These are phyloP conservation scores for Argyrosomus regius DNA, from an alignment of 2,797 vertebrate species.

Conservation along the genomic window DNA sequence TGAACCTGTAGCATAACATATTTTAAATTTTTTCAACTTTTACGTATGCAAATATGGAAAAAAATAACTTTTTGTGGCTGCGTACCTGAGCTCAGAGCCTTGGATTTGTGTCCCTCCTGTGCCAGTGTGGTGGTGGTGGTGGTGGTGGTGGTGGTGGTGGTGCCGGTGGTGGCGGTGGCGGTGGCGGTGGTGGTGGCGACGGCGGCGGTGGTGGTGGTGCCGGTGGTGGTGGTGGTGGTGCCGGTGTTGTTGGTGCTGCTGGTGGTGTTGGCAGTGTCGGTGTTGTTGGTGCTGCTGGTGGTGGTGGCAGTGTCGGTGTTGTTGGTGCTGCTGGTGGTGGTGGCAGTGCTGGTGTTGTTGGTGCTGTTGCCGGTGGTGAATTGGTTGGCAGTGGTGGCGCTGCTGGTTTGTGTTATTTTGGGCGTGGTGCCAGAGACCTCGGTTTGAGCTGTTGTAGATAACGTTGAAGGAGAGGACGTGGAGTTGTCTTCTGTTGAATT, in stretches of 20 bases:
- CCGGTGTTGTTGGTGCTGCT: neutral
- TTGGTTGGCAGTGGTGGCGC: neutral
- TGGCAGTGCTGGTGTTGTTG: too few species aligned
- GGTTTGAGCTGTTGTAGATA: rapidly evolving
- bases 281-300: too few species aligned
- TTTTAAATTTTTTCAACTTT: neutral
- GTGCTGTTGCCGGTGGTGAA: rapidly evolving
- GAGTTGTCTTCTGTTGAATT: too few species aligned
- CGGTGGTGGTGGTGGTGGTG: rapidly evolving
- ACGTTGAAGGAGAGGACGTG: too few species aligned
- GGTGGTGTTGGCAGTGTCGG: neutral
- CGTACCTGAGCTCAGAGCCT: conserved; percentile 57
- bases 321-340: too few species aligned
- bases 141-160: neutral
- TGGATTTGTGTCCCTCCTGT: neutral
- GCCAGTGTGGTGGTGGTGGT: neutral
- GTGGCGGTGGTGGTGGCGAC: rapidly evolving
- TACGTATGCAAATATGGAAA: neutral
- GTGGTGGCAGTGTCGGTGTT: too few species aligned
- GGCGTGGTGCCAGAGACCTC: neutral
- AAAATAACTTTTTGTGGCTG: too few species aligned
- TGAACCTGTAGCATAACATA: neutral
- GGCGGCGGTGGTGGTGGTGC: too few species aligned
- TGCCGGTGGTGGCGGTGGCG: neutral
- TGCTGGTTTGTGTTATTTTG: neutral